Evolutionary conservation across 2,888 invertebrate species (phyloP), one percentile per base, ranked within the genome.

Genomic region (Nebria salina): DNA sequence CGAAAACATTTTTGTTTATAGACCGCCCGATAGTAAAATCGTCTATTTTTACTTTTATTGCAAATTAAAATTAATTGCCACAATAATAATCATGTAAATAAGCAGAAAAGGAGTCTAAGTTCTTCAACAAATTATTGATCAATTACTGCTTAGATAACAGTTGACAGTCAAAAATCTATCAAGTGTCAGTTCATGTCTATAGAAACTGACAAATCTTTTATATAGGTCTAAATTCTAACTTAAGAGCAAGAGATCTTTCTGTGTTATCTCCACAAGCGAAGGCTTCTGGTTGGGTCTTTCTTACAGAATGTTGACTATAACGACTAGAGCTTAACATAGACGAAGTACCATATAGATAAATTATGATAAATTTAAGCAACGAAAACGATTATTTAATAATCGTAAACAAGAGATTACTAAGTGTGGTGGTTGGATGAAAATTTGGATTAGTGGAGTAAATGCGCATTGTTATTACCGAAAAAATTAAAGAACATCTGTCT

Each of bases 271-370:
- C 54, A 54, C 54, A 13, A 13, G 8, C 4, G 54, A 54, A 11
- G 54, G 54, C 54, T 54, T 13, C 54, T 54, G 54, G 54, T 54
- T 54, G 54, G 34, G 54, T 8, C 54, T 54, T 54, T 54, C 54
- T 54, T 54, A 54, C 54, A 54, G 54, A 54, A 54, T 54, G 54
- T 54, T 54, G 54, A 54, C 54, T 54, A 54, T 54, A 54, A 54
- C 54, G 8, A 11, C 11, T 54, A 54, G 8, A 13, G 54, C 54
- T 54, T 54, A 13, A 54, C 13, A 54, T 8, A 54, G 54, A 54
- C 54, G 13, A 54, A 20, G 8, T 11, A 54, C 54, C 6, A 43
- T 9, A 43, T 20, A 20, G 20, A 20, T 20, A 20, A 20, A 20
- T 34, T 34, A 5, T 34, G 2, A 34, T 34, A 34, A 34, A 34